A percentile compares a stretch with the other conserved stretches of the same genome.
These are phyloP conservation scores for Corythornis cristatus DNA, from an alignment of 2,113 vertebrate species.

Conservation along the genomic window DNA sequence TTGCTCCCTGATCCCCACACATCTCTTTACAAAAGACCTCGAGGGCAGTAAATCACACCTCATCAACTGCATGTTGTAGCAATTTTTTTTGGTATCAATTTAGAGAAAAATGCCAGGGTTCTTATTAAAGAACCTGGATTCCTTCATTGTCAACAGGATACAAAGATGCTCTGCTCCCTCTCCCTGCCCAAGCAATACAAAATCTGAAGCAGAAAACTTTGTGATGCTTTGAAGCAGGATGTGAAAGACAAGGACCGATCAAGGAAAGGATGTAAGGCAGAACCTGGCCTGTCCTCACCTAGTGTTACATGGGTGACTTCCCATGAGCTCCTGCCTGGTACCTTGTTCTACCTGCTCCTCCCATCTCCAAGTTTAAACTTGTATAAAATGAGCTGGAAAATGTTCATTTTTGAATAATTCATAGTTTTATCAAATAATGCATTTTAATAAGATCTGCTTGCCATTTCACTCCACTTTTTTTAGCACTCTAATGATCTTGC, in stretches of 20 bases:
- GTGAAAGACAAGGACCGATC: not conserved
- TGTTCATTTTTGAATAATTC: constrained; percentile 15
- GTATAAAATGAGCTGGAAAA: not conserved
- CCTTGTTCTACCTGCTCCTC: not conserved
- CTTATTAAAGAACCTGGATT: not conserved
- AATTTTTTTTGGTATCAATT: not conserved
- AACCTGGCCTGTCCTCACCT: not conserved
- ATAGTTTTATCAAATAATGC: constrained; percentile 4
- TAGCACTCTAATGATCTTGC: not conserved
- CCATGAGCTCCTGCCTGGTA: not conserved
- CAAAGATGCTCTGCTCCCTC: not conserved
- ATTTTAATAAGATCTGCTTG: constrained; percentile 24
- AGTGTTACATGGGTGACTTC: not conserved
- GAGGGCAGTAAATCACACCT: not conserved
- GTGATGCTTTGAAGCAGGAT: not conserved
- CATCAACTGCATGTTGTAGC: not conserved
- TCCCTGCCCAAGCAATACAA: not conserved
- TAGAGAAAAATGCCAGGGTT: not conserved
- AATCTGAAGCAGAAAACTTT: not conserved
- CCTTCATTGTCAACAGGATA: not conserved
- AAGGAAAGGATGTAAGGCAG: not conserved
- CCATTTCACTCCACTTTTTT: not conserved
- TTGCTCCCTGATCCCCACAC: not conserved
- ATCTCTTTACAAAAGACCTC: not conserved
- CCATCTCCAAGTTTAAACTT: not conserved